phyloP scores from a whole-genome alignment of 30 jellyfish, hydroid and myxozoan genomes.

The Catostylus mosaicus region DNA sequence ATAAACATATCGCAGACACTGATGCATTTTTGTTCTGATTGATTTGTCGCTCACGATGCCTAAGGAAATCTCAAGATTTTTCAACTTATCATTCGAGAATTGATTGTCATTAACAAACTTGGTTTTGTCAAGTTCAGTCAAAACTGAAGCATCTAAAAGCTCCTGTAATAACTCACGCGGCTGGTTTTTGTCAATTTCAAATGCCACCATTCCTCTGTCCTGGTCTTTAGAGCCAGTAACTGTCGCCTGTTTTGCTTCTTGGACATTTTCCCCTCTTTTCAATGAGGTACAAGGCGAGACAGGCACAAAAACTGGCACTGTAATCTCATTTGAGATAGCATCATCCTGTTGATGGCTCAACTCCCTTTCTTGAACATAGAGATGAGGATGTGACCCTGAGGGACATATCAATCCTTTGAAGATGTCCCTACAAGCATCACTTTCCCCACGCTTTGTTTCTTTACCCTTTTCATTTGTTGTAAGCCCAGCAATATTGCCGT shows the following conservation, averaged over 20 bases:
- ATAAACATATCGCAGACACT: slow-evolving; percentile 55
- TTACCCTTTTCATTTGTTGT: neutral
- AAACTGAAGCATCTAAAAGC: neutral
- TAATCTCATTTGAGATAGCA: neutral
- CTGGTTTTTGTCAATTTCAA: neutral
- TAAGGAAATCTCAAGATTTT: neutral
- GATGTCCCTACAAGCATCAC: neutral
- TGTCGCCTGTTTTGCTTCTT: neutral
- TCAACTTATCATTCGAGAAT: neutral
- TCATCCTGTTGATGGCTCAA: neutral
- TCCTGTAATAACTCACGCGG: neutral
- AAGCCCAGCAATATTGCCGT: slow-evolving; percentile 51
- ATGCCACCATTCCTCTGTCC: neutral
- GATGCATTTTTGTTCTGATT: slow-evolving; percentile 46
- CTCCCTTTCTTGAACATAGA: too few species aligned
- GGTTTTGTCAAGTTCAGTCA: neutral
- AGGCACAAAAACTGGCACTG: neutral
- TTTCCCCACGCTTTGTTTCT: neutral
- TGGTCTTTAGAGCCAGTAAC: neutral
- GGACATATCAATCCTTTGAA: neutral
- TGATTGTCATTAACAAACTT: neutral
- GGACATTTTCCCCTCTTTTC: neutral
- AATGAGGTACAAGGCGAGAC: neutral
- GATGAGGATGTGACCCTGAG: neutral
- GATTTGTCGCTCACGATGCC: slow-evolving; percentile 38